Evolutionary conservation across 2,113 vertebrate species (phyloP), one percentile per base, ranked within the genome.

Genomic region (Pteruthius melanotis): DNA sequence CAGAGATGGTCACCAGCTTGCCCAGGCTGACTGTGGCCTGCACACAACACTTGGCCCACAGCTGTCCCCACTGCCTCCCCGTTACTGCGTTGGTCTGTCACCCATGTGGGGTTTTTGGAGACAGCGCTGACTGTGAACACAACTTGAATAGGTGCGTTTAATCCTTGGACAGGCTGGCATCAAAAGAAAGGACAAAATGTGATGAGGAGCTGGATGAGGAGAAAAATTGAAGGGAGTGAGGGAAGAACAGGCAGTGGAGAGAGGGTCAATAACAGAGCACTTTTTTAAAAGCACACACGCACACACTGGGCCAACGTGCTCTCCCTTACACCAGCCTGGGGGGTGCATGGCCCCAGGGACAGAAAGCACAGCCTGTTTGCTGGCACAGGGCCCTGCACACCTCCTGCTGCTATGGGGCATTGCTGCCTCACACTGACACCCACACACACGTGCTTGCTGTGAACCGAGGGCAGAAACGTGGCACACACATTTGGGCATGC

Each of bases 391-490:
- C 50, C 76, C 49, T 5, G 4, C 47, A 52, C 13, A 16, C 7
- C n/a, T 57, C 56, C 60, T 6, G 35, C 33, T 61, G 37, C 2
- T 1, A 7, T 4, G 17, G 27, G 57, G 44, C 68, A 87, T 8
- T 1, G 8, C 64, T 12, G 7, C 2, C 1, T 17, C 1, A 0
- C 3, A 2, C 53, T 33, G 78, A 57, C 3, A 7, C 52, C 30
- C 12, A n/a, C 47, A n/a, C 22, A 59, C 0, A 0, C 0, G 15
- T 39, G 54, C 54, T 60, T 1, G 2, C 44, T 42, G 79, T 9
- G 5, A 80, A 28, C 42, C 60, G 19, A 64, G 52, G 37, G 56
- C 61, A 70, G 70, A 42, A 79, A 37, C 0, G 1, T 11, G 33
- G 50, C 49, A 69, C 33, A 6, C 10, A 3, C 8, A 33, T 7